Evolutionary conservation across 2,797 vertebrate species (phyloP), one percentile per base, ranked within the genome.

Genomic region (Danio tinwini): DNA sequence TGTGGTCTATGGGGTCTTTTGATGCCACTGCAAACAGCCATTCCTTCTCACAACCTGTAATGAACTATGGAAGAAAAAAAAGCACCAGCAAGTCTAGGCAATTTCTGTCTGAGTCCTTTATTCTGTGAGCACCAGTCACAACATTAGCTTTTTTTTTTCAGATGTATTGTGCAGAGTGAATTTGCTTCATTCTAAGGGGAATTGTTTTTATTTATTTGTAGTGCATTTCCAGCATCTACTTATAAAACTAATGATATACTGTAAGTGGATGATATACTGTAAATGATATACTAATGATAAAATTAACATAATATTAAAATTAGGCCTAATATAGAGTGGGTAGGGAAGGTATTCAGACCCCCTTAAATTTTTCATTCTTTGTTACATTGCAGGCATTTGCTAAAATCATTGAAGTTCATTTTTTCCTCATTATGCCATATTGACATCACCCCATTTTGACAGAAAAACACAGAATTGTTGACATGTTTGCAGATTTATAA

Each of bases 1-100:
- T 61, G 82, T 82, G 82, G 78, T 78, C 56, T 72, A 73, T 64
- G 63, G 84, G 70, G 77, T 52, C 72, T 83, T 86, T 84, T 81
- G 83, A 78, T 77, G 79, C 80, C 58, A 81, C 84, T 85, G 81
- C 83, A 77, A 81, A 75, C 59, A 83, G 47, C 50, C 78, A 70
- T 64, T 72, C 69, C 74, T 73, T 81, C 80, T 81, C 77, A 81
- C 73, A 83, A 83, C 79, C 81, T 84, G 67, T 78, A 79, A 69
- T 80, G 81, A 81, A 81, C 71, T 76, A 62, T 44, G 37, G 55
- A 64, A 29, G 29, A 29, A 29, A 29, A 29, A 64, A 72, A 74
- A 72, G 59, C 45, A 68, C 67, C 61, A 81, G 52, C 55, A 70
- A 52, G 61, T 74, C 74, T 19, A 29, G n/a, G 56, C 75, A 69